Evolutionary conservation across 1,140 invertebrate species (phyloP).

Genomic region (Hirudo medicinalis): DNA sequence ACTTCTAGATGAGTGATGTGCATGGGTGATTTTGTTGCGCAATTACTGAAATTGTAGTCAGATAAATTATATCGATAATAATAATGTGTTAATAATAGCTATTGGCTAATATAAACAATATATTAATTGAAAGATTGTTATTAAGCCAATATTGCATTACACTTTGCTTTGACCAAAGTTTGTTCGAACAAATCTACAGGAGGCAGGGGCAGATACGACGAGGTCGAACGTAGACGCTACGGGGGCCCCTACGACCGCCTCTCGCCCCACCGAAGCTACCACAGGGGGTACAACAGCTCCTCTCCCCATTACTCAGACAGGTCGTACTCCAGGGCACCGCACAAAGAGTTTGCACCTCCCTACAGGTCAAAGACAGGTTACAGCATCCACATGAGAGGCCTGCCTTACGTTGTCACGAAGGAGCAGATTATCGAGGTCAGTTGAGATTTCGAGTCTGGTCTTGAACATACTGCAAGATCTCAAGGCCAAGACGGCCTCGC

Average conservation of each 20-base stretch:
- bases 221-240: neutral
- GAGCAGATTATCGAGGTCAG: constrained; percentile 66
- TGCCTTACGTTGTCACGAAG: constrained; percentile 49
- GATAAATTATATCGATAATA: too few species aligned
- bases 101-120: too few species aligned
- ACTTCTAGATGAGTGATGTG: too few species aligned
- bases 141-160: neutral
- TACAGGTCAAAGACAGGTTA: constrained; percentile 30
- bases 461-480: too few species aligned
- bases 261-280: neutral
- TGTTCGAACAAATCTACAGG: neutral
- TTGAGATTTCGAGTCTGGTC: neutral
- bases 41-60: too few species aligned
- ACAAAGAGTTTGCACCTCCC: neutral
- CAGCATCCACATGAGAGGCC: constrained; percentile 71
- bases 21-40: too few species aligned
- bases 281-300: neutral
- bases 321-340: neutral
- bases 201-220: neutral
- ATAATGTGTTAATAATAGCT: too few species aligned
- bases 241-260: neutral
- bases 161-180: neutral
- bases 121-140: too few species aligned
- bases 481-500: too few species aligned
- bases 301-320: neutral